Percentiles rank a stretch among this genome's conserved stretches.
Conservation (phyloP, 1,140 invertebrate genomes). For the Drosophila subobscura region DNA sequence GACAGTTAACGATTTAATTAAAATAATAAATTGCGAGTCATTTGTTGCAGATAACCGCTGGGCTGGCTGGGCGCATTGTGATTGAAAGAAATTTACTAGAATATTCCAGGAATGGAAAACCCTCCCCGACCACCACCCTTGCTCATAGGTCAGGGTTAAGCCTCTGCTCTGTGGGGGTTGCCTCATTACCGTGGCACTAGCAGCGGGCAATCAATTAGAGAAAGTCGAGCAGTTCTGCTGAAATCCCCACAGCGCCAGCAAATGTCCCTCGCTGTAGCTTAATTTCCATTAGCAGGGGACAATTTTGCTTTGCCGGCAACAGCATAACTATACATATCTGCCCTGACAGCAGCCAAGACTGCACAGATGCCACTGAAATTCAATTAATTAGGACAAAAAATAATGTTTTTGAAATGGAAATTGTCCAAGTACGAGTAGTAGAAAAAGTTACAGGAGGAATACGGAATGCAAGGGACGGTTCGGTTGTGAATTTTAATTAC, state of each 20-base stretch:
- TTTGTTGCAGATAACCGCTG: slow-evolving; percentile 38
- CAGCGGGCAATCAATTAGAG: too few relatives aligned
- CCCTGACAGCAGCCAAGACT: neutral
- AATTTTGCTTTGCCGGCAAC: too few relatives aligned
- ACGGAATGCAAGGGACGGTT: slow-evolving; percentile 14
- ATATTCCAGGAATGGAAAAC: neutral
- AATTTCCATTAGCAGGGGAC: too few relatives aligned
- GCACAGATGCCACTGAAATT: slow-evolving; percentile 1
- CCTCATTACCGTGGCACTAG: too few relatives aligned
- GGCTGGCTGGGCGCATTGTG: neutral
- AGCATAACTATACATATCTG: too few relatives aligned
- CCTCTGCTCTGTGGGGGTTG: too few relatives aligned
- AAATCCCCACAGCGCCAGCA: too few relatives aligned
- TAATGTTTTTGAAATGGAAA: slow-evolving; percentile 26
- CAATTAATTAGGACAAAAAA: slow-evolving; percentile 19
- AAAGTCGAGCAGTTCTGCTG: too few relatives aligned
- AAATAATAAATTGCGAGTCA: slow-evolving; percentile 74
- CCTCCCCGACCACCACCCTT: too few relatives aligned
- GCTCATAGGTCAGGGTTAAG: too few relatives aligned
- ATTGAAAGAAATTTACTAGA: neutral
- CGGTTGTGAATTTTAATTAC: slow-evolving; percentile 73
- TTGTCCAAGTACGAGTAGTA: slow-evolving; percentile 17
- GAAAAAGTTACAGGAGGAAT: slow-evolving; percentile 1
- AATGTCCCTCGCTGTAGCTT: too few relatives aligned
- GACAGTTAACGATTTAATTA: slow-evolving; percentile 69